Evolutionary conservation across 2,888 invertebrate genomes (phyloP).

Genomic region (Calliscelio sp.): DNA sequence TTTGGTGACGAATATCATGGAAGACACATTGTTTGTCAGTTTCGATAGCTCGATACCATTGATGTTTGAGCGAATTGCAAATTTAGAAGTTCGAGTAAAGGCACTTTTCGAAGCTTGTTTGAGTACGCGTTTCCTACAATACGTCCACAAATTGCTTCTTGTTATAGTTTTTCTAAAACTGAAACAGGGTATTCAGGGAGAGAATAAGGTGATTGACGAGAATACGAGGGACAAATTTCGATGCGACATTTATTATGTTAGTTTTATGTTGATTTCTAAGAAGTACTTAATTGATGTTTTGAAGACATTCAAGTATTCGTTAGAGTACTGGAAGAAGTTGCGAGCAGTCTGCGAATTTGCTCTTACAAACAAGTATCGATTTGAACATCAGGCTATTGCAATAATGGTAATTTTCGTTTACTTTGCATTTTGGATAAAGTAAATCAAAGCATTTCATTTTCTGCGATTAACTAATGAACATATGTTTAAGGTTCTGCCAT

Average conservation of each 20-base stretch:
- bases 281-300: conserved; percentile 83
- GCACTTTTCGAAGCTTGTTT: conserved; percentile 83
- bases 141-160: conserved; percentile 87
- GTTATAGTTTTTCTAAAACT: conserved; percentile 85
- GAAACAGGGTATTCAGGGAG: conserved; percentile 76
- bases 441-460: too few species aligned
- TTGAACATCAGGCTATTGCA: conserved; percentile 82
- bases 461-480: too few species aligned
- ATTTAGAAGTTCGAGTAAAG: conserved; percentile 81
- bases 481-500: conserved; percentile 89
- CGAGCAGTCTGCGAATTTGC: conserved; percentile 76
- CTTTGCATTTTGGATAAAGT: too few species aligned
- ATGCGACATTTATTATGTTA: conserved; percentile 82
- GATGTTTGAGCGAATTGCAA: conserved; percentile 79
- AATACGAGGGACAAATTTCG: conserved; percentile 83
- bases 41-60: conserved; percentile 81
- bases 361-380: conserved; percentile 77
- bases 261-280: conserved; percentile 83
- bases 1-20: conserved; percentile 81
- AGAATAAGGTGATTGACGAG: conserved; percentile 72
- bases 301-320: conserved; percentile 84
- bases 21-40: conserved; percentile 80
- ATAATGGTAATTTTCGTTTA: conserved; percentile 83
- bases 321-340: conserved; percentile 85
- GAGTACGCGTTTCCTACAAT: conserved; percentile 84